Evolutionary conservation across 2,888 invertebrate species (phyloP), one percentile per base, ranked within the genome.

Genomic region (Sinhomidia bicolor): DNA sequence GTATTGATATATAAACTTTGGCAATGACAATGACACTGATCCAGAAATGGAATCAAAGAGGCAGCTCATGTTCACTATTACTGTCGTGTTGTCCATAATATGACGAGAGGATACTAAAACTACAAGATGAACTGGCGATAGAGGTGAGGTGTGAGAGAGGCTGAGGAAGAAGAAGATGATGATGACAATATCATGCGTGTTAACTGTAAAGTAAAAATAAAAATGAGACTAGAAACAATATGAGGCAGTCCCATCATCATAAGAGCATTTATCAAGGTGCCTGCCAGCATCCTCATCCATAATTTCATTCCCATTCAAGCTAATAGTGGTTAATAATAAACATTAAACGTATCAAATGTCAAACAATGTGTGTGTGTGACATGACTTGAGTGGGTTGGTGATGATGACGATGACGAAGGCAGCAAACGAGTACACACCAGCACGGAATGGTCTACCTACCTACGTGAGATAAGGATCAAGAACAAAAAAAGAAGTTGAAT

Each of bases 11-110:
- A 65, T 29, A 32, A 23, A 71, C 17, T 80, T 60, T 80, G 86
- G 74, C 86, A 86, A 71, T 86, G 86, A 51, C 86, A 86, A 71
- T 86, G 86, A 86, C 86, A 86, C 54, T 86, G 86, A 86, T 86
- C 86, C 80, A 86, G 86, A 86, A 86, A 86, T 80, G 86, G 80
- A 76, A 76, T 51, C 54, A 76, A 76, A 76, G 51, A 76, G 51
- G 51, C 76, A 17, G 26, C 26, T 76, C 54, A 76, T 29, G 51
- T 76, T 51, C 29, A 76, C 32, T 71, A 71, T 20, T 47, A 20
- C 12, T 47, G 23, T 47, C 51, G 51, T 17, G 17, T 32, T 54
- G 29, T 54, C n/a, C 78, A 78, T 54, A 41, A 10, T 10, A 74
- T 36, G 57, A 57, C 9, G 57, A 57, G 20, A 71, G 17, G 17